Percentiles rank a stretch among this genome's conserved stretches.
Conservation (phyloP, 2,888 invertebrate genomes). For the Melinopterus prodromus region DNA sequence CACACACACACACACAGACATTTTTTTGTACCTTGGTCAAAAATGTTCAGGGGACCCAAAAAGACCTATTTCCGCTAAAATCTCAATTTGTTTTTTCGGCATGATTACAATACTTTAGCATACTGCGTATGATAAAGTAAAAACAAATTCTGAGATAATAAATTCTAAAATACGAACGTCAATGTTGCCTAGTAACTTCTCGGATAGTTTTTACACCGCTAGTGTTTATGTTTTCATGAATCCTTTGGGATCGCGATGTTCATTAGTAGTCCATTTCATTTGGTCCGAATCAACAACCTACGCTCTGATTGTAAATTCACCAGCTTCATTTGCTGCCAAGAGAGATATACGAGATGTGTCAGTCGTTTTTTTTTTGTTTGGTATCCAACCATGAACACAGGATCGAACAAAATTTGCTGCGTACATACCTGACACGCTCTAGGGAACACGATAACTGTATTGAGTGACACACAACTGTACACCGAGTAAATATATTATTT, state of each 20-base stretch:
- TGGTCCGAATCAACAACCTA: neutral
- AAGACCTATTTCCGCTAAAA: too few relatives aligned
- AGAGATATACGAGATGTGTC: neutral
- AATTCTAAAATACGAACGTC: neutral
- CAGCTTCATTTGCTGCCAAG: neutral
- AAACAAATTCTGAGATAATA: neutral
- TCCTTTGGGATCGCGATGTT: neutral
- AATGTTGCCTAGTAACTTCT: neutral
- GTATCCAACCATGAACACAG: neutral
- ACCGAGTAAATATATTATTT: too few relatives aligned
- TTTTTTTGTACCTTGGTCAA: too few relatives aligned
- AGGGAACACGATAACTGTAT: too few relatives aligned
- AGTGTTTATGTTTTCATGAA: neutral
- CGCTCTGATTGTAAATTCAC: neutral
- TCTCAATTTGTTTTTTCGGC: too few relatives aligned
- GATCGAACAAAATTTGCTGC: neutral
- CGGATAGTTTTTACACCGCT: neutral
- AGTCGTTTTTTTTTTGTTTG: neutral
- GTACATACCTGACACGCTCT: too few relatives aligned
- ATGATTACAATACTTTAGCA: too few relatives aligned
- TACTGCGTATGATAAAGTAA: too few relatives aligned
- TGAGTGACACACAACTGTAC: too few relatives aligned
- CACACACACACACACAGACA: too few relatives aligned
- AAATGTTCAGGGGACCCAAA: too few relatives aligned
- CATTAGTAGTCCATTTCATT: conserved; percentile 4